Conservation (phyloP, 1,140 invertebrate species). For the Sesamia nonagrioides region DNA sequence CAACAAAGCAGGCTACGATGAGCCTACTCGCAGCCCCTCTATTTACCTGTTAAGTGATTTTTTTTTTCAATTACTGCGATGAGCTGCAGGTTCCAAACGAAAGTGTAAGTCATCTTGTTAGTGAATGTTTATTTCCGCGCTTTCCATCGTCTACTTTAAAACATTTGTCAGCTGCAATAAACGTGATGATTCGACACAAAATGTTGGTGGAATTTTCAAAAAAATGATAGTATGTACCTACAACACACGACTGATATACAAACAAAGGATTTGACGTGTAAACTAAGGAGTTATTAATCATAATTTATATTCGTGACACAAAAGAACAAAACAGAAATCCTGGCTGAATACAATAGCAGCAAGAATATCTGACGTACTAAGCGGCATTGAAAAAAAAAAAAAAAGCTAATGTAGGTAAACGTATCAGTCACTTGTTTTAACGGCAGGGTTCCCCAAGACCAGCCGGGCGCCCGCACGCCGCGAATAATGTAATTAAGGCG, state of each 20-base stretch:
- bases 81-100: constrained; percentile 80
- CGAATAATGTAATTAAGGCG: constrained; percentile 87
- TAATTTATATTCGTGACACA: constrained; percentile 15
- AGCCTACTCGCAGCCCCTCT: constrained; percentile 72
- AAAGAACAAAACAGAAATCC: constrained; percentile 1
- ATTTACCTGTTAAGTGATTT: constrained; percentile 86
- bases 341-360: background rate
- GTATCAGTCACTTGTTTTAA: constrained; percentile 65
- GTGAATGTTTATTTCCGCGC: constrained; percentile 71
- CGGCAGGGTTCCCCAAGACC: constrained; percentile 52
- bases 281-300: constrained; percentile 24
- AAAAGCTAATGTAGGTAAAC: constrained; percentile 54
- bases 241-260: background rate
- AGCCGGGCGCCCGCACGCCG: constrained; percentile 57
- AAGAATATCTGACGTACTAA: background rate
- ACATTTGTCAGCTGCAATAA: constrained; percentile 69
- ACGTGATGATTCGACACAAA: constrained; percentile 59
- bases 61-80: constrained; percentile 86
- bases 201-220: constrained; percentile 9
- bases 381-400: constrained; percentile 19
- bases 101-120: constrained; percentile 86
- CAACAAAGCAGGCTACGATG: constrained; percentile 77
- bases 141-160: constrained; percentile 59
- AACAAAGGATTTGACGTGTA: constrained; percentile 21
- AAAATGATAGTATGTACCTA: background rate